Conservation (phyloP, 1,140 invertebrate genomes). For the Drosophila biarmipes region DNA sequence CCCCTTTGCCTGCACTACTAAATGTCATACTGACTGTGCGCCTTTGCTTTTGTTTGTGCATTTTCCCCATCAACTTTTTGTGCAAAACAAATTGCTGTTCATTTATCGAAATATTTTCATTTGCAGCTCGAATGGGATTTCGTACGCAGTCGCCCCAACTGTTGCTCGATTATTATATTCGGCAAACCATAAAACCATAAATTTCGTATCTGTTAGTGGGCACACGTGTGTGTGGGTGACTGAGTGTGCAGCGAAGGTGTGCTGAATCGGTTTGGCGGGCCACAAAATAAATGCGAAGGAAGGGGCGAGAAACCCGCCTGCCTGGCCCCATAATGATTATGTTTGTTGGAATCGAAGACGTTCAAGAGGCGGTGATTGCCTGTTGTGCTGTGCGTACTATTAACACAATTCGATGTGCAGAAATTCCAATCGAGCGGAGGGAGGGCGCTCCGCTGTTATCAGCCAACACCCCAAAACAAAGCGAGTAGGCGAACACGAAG, state of each 20-base stretch:
- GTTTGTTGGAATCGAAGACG: conserved; percentile 33
- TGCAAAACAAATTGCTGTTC: background rate
- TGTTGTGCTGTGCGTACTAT: conserved; percentile 35
- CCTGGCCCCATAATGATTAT: conserved; percentile 39
- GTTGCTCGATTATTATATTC: conserved; percentile 28
- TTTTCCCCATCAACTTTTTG: conserved; percentile 6
- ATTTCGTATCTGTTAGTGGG: conserved; percentile 42
- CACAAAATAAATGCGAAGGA: conserved; percentile 6
- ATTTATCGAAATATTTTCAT: conserved; percentile 25
- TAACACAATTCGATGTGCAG: conserved; percentile 57
- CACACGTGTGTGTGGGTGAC: conserved; percentile 25
- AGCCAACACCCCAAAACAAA: conserved; percentile 48
- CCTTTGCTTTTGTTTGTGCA: conserved; percentile 2
- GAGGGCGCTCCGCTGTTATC: conserved; percentile 41
- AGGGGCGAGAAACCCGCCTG: background rate
- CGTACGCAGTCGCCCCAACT: conserved; percentile 11
- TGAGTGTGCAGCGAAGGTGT: conserved; percentile 25
- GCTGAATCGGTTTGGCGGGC: conserved; percentile 30
- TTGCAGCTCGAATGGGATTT: conserved; percentile 25
- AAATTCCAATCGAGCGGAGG: conserved; percentile 39
- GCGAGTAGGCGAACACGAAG: conserved; percentile 17
- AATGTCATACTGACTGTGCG: conserved; percentile 17
- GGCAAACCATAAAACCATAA: conserved; percentile 46
- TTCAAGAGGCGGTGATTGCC: conserved; percentile 10
- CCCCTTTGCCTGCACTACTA: background rate